Evolutionary conservation across 2,113 vertebrate species (phyloP).

Genomic region (Neoarius graeffei): DNA sequence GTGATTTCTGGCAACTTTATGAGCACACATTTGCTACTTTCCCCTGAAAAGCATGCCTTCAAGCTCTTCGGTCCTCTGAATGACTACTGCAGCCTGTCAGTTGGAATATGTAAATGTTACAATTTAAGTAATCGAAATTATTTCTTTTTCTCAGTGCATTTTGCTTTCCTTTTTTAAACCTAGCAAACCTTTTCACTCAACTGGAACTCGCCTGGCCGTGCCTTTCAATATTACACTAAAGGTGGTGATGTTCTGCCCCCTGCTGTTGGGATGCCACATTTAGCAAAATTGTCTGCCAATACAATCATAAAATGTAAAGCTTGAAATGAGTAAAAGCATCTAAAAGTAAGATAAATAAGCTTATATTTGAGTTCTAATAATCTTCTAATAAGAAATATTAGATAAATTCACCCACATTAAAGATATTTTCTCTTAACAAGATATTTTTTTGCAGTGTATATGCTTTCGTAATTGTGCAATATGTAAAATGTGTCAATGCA

Average conservation of each 20-base stretch:
- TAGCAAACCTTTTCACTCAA: background rate
- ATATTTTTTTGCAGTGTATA: too few species aligned
- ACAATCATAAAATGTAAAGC: too few species aligned
- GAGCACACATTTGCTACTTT: background rate
- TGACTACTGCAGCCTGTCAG: background rate
- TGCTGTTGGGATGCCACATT: background rate
- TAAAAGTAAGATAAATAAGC: too few species aligned
- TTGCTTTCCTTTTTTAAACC: background rate
- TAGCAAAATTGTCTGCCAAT: too few species aligned
- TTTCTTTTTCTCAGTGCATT: background rate
- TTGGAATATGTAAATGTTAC: background rate
- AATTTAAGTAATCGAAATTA: background rate
- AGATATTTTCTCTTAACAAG: too few species aligned
- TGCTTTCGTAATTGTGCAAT: too few species aligned
- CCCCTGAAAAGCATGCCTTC: background rate
- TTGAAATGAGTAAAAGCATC: too few species aligned
- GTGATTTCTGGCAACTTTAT: background rate
- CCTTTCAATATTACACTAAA: background rate
- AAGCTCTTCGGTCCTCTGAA: background rate
- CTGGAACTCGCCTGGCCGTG: background rate
- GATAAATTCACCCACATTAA: too few species aligned
- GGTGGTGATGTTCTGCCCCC: constrained; percentile 23
- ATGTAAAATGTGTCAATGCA: too few species aligned
- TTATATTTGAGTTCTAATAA: too few species aligned
- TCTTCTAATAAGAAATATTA: too few species aligned